A percentile compares a stretch with the other conserved stretches of the same genome.
Evolutionary conservation across 1,140 invertebrate species (phyloP).

Genomic region (Dufourea novaeangliae): DNA sequence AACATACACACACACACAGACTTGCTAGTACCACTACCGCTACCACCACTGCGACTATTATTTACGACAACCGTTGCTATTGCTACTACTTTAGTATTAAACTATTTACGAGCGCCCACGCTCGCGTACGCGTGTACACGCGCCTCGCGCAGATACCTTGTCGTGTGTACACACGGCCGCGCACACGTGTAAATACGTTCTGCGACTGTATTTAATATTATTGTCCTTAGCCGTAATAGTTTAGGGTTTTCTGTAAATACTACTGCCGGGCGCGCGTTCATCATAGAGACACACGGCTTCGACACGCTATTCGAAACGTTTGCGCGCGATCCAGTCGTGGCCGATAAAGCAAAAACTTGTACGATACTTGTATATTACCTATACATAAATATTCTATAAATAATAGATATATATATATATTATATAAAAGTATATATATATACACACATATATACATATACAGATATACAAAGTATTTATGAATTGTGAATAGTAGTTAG

Average conservation of each 20-base stretch:
- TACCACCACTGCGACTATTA: constrained; percentile 65
- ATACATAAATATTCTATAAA: constrained; percentile 63
- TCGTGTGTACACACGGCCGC: not conserved
- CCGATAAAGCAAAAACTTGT: constrained; percentile 34
- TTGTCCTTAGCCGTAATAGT: constrained; percentile 53
- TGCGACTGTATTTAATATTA: constrained; percentile 49
- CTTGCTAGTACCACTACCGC: constrained; percentile 31
- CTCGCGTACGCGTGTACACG: constrained; percentile 34
- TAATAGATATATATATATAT: constrained; percentile 10
- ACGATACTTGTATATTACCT: constrained; percentile 60
- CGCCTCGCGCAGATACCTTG: too few species aligned
- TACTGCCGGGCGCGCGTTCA: constrained; percentile 41
- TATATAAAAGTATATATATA: constrained; percentile 4
- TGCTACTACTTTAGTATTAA: constrained; percentile 50
- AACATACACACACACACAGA: constrained; percentile 42
- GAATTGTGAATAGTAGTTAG: constrained; percentile 71
- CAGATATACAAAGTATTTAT: constrained; percentile 56
- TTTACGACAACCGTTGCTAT: constrained; percentile 43
- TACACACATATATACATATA: constrained; percentile 43
- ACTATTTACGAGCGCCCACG: constrained; percentile 36
- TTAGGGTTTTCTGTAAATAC: constrained; percentile 56
- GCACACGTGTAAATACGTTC: constrained; percentile 28
- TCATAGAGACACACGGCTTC: constrained; percentile 2
- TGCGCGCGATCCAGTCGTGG: constrained; percentile 26
- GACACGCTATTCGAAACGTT: constrained; percentile 19